Base-by-base conservation (phyloP, 2,113 vertebrate genomes). In the Lonchura striata region DNA sequence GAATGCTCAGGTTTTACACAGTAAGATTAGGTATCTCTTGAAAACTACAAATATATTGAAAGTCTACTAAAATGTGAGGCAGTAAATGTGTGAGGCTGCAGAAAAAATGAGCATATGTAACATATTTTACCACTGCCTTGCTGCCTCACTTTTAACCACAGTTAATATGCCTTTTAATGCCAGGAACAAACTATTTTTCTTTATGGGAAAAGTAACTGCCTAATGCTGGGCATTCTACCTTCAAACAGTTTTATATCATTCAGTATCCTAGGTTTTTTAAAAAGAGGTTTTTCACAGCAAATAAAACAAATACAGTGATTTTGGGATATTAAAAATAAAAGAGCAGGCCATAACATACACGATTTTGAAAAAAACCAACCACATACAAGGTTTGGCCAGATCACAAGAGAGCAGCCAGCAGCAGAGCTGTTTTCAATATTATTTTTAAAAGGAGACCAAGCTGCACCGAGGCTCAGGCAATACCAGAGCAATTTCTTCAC, bases 211-310 rank as follows among this genome's bases (percentile, higher is more conserved):
- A 47, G 9, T 30, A 35, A 52, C 30, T 56, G 49, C 15, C 33
- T 64, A 75, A 41, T 88, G 52, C 5, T 46, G 46, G 39, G 25
- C 33, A 53, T 60, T 39, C 33, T 66, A n/a, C 33, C 7, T 71
- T 90, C 47, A 52, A 80, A 47, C 7, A 21, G 39, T 93, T 91
- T 84, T 65, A 79, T 64, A 14, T 84, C 64, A 82, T 64, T 92
- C 81, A 87, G 83, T 91, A 74, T 94, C n/a, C 37, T 92, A 79
- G 84, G 90, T 66, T 88, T 21, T 11, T 63, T 91, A 96, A 24
- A 81, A 70, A 95, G 49, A 95, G 31, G 9, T 69, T 94, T 86
- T 13, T 69, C 30, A 46, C 19, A 42, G 27, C 44, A 56, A 54
- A 37, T 82, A 39, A 66, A 75, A 85, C 7, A 49, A 64, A 92